These are phyloP conservation scores for Drosophila sucinea DNA, from an alignment of 1,140 invertebrate genomes.

Conservation along the genomic window DNA sequence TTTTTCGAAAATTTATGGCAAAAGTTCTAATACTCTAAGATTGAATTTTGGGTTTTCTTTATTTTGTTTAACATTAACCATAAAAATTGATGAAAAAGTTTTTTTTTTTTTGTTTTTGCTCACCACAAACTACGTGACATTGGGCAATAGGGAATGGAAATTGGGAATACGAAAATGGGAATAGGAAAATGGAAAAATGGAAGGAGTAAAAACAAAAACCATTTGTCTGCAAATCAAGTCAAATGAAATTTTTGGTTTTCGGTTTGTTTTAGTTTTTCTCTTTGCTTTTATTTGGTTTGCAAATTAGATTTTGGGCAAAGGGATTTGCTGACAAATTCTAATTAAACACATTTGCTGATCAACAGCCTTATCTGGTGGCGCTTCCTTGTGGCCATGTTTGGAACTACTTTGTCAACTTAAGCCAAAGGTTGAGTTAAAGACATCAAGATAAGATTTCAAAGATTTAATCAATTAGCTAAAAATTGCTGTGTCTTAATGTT, in stretches of 20 bases:
- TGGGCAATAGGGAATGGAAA: neutral
- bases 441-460: too few species aligned
- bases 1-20: neutral
- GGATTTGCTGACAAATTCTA: neutral
- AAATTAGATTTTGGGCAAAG: slow-evolving; percentile 5
- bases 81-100: slow-evolving; percentile 15
- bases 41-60: neutral
- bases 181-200: neutral
- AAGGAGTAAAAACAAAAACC: neutral
- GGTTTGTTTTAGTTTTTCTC: slow-evolving; percentile 1
- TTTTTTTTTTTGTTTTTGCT: neutral
- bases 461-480: neutral
- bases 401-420: too few species aligned
- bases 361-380: too few species aligned
- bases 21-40: neutral
- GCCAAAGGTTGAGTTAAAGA: too few species aligned
- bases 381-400: too few species aligned
- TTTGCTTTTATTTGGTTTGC: neutral
- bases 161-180: neutral
- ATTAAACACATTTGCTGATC: neutral
- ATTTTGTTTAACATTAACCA: neutral
- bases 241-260: neutral
- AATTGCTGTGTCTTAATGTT: too few species aligned
- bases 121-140: slow-evolving; percentile 13
- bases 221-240: neutral